Base-by-base conservation (phyloP, 2,113 vertebrate genomes). In the Cryptoleucopteryx plumbea region DNA sequence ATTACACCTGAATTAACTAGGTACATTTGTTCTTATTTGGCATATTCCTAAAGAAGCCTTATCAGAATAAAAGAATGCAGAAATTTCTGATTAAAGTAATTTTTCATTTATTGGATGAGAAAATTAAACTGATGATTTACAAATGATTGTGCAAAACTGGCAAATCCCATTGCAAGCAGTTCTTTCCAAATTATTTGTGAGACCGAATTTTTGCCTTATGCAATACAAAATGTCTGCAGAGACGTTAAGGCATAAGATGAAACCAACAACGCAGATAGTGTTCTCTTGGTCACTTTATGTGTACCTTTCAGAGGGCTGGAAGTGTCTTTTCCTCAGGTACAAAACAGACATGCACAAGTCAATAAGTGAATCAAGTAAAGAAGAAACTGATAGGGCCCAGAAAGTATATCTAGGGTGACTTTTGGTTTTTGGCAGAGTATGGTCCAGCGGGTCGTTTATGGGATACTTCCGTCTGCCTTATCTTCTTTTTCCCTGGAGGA, bases 191-290 rank as follows among this genome's bases (percentile, higher is more conserved):
- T 58, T 72, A 52, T 27, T 88, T 52, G 7, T 40, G 50, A 70
- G 32, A 65, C 29, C 1, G 1, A 0, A 58, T 65, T 68, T 86
- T 89, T 19, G 43, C 38, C 27, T 72, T 29, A 29, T 34, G 45
- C 13, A 27, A 25, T 67, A 52, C 13, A 68, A 82, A 72, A 36
- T 47, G 1, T 48, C 40, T 88, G 31, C 62, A 77, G 84, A n/a
- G 16, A 25, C 1, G 0, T 17, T 80, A 20, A 58, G 36, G n/a
- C 9, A 0, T 43, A 45, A 58, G 36, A 32, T 22, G 4, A 59
- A 81, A 52, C 40, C 11, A 1, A 2, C 66, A 63, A 52, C 14
- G 19, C 47, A 52, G 68, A 13, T 67, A 43, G 86, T 26, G 29
- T 90, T 15, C 9, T 66, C 22, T 55, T 40, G 38, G 19, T 67